phyloP scores from a whole-genome alignment of 2,113 vertebrate species.

The Mirounga angustirostris region DNA sequence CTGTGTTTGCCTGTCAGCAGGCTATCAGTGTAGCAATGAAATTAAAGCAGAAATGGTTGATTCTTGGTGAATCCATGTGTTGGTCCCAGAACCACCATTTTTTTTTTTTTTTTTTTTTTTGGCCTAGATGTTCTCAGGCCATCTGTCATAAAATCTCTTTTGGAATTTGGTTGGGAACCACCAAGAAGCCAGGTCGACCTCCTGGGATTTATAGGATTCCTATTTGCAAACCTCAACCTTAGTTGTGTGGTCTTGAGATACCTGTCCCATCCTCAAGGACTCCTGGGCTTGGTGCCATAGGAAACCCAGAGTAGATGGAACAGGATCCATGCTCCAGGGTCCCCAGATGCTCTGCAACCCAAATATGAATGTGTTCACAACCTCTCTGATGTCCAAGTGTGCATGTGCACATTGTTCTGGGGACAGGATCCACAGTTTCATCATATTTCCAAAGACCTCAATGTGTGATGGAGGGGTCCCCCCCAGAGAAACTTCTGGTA shows the following conservation, averaged over 20 bases:
- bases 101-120: no score
- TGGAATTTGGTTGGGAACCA: not conserved
- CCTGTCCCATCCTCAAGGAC: not conserved
- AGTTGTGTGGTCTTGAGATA: not conserved
- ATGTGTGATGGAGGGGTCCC: not conserved
- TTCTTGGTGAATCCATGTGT: not conserved
- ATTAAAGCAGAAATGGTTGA: not conserved
- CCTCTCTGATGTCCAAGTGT: not conserved
- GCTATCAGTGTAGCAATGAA: not conserved
- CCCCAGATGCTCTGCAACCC: not conserved
- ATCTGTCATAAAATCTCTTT: accelerated
- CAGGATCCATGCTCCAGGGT: not conserved
- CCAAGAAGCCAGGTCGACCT: not conserved
- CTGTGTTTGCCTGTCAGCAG: not conserved
- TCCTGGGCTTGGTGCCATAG: accelerated
- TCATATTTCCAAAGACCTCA: not conserved
- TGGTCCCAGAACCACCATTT: not conserved
- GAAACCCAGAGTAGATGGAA: no score
- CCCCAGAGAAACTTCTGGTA: not conserved
- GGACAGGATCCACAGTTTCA: not conserved
- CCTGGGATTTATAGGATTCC: not conserved
- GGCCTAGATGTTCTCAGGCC: not conserved
- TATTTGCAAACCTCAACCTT: not conserved
- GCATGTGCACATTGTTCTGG: not conserved
- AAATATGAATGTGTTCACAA: not conserved